Evolutionary conservation across 2,113 vertebrate species (phyloP), one percentile per base, ranked within the genome.

Genomic region (Oreochromis spilurus): DNA sequence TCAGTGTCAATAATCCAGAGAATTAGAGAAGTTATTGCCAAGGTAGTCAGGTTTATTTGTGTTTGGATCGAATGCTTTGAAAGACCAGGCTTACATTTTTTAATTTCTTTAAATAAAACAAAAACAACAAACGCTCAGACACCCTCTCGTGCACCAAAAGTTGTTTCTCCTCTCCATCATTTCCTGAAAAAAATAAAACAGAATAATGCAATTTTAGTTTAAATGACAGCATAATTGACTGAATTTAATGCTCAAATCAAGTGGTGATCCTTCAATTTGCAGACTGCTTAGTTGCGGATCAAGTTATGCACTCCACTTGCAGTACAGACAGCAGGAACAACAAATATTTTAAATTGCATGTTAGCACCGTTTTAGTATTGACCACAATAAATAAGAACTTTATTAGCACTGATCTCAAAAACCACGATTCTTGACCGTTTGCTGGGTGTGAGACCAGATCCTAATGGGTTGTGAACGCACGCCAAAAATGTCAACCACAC

Each of bases 401-500:
- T 19, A 55, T 57, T 4, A 36, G 19, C 70, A 36, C 6, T 4
- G 13, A 40, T 26, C n/a, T 34, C 24, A 38, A 19, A 82, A 57
- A 55, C 29, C 62, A 34, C 5, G 17, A 14, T 34, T 82, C 82
- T 84, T 94, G 91, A 93, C 90, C 81, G 89, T 94, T 93, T 88
- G 89, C 86, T 82, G 92, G 89, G 91, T 82, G 93, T 95, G 92
- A 92, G 84, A 86, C 82, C 26, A 82, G 81, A 87, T 88, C 85
- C 60, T 9, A 79, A 85, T 86, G 40, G 82, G 10, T 84, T 19
- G 57, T 86, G 34, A 89, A 72, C 83, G 57, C 81, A 36, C 31
- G 88, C 84, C 84, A 88, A 60, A 90, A 87, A 43, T 84, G 38
- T 24, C 57, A 84, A 87, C 94, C 94, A 92, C 95, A 92, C 95